Evolutionary conservation across 2,888 invertebrate genomes (phyloP).

Genomic region (Tortricodes alternella): DNA sequence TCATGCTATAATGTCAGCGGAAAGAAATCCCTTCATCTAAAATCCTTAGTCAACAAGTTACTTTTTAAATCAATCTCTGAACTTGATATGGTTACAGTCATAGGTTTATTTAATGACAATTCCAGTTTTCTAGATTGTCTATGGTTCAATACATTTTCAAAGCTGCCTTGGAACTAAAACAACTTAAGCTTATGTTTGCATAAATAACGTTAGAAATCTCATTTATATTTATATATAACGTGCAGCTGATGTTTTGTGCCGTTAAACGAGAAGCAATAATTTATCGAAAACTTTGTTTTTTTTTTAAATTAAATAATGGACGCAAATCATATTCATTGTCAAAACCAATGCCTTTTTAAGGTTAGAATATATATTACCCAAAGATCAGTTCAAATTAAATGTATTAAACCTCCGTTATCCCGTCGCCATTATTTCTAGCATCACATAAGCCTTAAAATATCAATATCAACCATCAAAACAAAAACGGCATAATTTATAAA

Average conservation of each 20-base stretch:
- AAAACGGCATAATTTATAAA: not conserved
- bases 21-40: not conserved
- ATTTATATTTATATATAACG: not conserved
- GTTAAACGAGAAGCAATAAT: constrained; percentile 9
- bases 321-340: constrained; percentile 3
- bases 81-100: not conserved
- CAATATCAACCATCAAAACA: not conserved
- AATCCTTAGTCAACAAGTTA: not conserved
- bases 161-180: no score
- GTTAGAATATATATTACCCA: constrained; percentile 6
- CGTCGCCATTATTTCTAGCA: not conserved
- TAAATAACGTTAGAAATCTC: not conserved
- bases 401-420: not conserved
- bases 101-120: not conserved
- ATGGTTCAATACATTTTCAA: no score
- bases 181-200: not conserved
- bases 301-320: constrained; percentile 24
- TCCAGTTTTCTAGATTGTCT: not conserved
- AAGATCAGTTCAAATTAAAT: constrained; percentile 16
- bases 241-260: constrained; percentile 3
- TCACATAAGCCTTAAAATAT: not conserved
- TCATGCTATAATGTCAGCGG: not conserved
- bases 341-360: constrained; percentile 23
- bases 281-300: not conserved
- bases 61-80: not conserved